phyloP scores from a whole-genome alignment of 2,113 vertebrate species.

The Apodemus sylvaticus region DNA sequence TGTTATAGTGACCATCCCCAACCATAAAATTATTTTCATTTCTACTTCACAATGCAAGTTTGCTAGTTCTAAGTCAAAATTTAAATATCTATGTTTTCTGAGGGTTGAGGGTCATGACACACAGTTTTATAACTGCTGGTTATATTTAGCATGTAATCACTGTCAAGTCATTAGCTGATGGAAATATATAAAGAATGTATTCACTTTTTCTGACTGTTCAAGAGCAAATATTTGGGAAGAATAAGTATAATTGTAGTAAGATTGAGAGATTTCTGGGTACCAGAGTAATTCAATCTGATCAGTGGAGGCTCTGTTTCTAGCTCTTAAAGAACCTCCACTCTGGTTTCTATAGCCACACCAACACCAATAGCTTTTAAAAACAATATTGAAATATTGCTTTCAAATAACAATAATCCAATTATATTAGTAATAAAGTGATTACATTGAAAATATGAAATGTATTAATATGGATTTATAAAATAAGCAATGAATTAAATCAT shows the following conservation, averaged over 20 bases:
- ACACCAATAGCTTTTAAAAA: neutral
- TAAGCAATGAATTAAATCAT: neutral
- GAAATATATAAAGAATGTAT: neutral
- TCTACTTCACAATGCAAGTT: neutral
- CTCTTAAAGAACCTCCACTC: neutral
- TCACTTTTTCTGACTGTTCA: neutral
- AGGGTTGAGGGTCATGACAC: neutral
- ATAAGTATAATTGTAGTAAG: neutral
- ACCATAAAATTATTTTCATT: neutral
- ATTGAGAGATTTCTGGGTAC: neutral
- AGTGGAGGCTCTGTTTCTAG: neutral
- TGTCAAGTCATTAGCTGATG: neutral
- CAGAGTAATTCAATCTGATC: neutral
- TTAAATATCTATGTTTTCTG: neutral
- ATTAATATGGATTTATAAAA: neutral
- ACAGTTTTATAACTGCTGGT: neutral
- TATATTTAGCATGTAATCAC: neutral
- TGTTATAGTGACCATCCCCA: neutral
- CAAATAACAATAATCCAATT: neutral
- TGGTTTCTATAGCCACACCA: neutral
- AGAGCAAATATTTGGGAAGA: neutral
- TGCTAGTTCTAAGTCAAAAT: neutral
- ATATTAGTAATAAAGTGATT: neutral
- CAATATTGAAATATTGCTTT: neutral
- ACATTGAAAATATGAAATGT: neutral